Evolutionary conservation across 2,888 invertebrate genomes (phyloP).

Genomic region (Lasioglossum vierecki): DNA sequence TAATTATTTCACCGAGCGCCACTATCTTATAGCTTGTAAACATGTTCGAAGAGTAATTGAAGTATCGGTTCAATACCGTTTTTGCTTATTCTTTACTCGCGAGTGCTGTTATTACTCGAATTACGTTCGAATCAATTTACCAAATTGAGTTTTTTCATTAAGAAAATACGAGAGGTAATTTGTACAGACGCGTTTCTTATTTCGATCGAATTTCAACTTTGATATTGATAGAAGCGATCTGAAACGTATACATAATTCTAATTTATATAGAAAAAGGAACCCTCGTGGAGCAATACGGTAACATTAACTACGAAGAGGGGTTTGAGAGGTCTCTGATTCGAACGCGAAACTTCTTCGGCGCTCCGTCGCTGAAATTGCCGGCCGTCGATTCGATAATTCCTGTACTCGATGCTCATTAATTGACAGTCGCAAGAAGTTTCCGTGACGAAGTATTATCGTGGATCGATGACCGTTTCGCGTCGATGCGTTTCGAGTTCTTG

Average conservation of each 20-base stretch:
- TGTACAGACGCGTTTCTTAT: background rate
- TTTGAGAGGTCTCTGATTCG: constrained; percentile 7
- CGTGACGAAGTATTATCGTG: constrained; percentile 36
- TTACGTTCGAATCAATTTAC: background rate
- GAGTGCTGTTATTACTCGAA: background rate
- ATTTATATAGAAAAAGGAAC: too few species aligned
- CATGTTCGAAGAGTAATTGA: background rate
- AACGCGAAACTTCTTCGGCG: background rate
- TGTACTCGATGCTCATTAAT: constrained; percentile 38
- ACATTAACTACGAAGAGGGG: background rate
- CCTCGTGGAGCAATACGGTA: background rate
- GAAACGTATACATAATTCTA: too few species aligned
- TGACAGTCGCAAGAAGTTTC: constrained; percentile 33
- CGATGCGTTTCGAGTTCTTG: constrained; percentile 43
- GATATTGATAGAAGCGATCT: background rate
- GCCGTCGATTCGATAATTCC: constrained; percentile 17
- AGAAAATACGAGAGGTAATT: background rate
- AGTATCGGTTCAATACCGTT: background rate
- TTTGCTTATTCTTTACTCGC: background rate
- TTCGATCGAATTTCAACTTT: background rate
- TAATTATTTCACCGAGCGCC: background rate
- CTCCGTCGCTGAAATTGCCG: constrained; percentile 4
- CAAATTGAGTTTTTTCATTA: background rate
- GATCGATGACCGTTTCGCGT: constrained; percentile 43
- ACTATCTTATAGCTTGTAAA: background rate